Conservation (phyloP, 1,140 invertebrate genomes). For the Coptotermes formosanus region DNA sequence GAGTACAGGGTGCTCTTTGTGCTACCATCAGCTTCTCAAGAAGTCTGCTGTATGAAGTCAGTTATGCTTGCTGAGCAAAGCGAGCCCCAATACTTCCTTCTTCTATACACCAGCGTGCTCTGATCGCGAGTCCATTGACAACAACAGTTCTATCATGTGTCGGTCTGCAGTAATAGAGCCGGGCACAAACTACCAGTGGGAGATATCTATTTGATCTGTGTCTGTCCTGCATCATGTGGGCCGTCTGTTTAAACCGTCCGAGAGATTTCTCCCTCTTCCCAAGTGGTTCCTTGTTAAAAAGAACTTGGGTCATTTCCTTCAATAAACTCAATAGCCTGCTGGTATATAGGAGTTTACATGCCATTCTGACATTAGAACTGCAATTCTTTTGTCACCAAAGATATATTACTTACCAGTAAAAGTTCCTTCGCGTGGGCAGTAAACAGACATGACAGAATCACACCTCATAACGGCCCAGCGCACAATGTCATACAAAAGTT, state of each 20-base stretch:
- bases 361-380: background rate
- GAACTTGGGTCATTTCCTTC: slow-evolving; percentile 17
- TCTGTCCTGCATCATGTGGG: background rate
- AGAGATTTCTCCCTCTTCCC: slow-evolving; percentile 4
- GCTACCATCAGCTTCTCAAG: too few species aligned
- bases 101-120: too few species aligned
- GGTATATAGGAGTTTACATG: slow-evolving; percentile 9
- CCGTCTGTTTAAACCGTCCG: slow-evolving; percentile 1
- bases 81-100: too few species aligned
- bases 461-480: background rate
- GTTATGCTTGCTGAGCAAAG: too few species aligned
- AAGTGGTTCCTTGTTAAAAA: slow-evolving; percentile 19
- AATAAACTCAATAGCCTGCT: slow-evolving; percentile 16
- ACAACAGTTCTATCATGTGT: background rate
- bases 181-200: background rate
- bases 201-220: background rate
- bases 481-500: background rate
- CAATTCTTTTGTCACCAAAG: background rate
- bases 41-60: too few species aligned
- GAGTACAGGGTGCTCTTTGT: too few species aligned
- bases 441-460: background rate
- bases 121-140: background rate
- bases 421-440: background rate
- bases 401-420: background rate
- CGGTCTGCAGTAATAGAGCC: background rate